Evolutionary conservation across 2,113 vertebrate genomes (phyloP).

Genomic region (Oriolus oriolus): DNA sequence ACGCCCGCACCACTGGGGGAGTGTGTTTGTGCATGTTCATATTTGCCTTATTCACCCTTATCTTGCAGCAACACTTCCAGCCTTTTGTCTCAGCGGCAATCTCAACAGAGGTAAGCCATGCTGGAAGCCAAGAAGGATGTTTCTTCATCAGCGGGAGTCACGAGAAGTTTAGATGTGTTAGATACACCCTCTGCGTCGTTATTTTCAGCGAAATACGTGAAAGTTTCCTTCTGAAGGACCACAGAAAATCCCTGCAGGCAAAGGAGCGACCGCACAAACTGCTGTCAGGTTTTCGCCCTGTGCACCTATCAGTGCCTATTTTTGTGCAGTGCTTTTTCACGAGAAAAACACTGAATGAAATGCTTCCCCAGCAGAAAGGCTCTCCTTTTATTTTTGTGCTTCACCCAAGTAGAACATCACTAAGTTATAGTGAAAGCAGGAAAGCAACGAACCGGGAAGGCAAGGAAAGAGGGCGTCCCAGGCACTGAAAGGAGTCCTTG

Average conservation of each 20-base stretch:
- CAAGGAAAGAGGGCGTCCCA: not conserved
- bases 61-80: not conserved
- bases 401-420: not conserved
- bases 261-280: not conserved
- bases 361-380: not conserved
- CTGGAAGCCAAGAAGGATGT: not conserved
- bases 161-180: not conserved
- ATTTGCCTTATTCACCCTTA: not conserved
- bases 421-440: not conserved
- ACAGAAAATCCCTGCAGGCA: not conserved
- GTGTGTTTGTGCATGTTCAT: not conserved
- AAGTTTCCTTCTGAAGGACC: not conserved
- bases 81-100: not conserved
- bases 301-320: not conserved
- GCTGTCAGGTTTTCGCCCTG: not conserved
- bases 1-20: rapidly evolving
- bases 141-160: not conserved
- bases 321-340: not conserved
- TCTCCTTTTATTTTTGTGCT: not conserved
- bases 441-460: not conserved
- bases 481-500: not conserved
- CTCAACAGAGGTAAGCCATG: not conserved
- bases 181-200: not conserved
- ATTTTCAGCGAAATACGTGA: not conserved
- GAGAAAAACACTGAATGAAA: not conserved